phyloP scores from a whole-genome alignment of 1,140 invertebrate species.

The Danaus melanippus region DNA sequence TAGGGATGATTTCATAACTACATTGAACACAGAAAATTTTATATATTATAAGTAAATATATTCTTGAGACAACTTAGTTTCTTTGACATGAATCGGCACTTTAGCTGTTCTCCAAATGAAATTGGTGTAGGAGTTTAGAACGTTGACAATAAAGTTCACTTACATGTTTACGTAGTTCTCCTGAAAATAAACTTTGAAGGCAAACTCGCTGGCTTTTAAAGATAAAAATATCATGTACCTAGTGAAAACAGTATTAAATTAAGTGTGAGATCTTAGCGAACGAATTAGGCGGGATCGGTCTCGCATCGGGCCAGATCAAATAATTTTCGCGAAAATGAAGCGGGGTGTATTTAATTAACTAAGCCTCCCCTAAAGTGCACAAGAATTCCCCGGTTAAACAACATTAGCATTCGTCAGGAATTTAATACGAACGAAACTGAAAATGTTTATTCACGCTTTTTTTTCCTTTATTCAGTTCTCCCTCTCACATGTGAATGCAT shows the following conservation, averaged over 20 bases:
- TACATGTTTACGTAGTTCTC: conserved; percentile 46
- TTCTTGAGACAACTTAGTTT: conserved; percentile 19
- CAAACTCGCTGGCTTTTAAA: conserved; percentile 9
- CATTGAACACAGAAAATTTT: too few species aligned
- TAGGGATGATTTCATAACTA: too few species aligned
- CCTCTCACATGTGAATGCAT: conserved; percentile 34
- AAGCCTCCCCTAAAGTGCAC: conserved; percentile 59
- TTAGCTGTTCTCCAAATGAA: conserved; percentile 36
- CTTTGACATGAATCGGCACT: conserved; percentile 40
- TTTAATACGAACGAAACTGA: conserved; percentile 54
- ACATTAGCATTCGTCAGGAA: conserved; percentile 66
- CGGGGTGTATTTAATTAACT: conserved; percentile 66
- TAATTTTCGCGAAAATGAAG: conserved; percentile 65
- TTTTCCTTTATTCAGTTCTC: conserved; percentile 38
- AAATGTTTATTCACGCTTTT: conserved; percentile 62
- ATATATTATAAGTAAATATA: conserved; percentile 5
- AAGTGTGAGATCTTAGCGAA: conserved; percentile 39
- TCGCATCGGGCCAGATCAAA: conserved; percentile 57
- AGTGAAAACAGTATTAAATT: conserved; percentile 50
- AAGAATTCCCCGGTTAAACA: conserved; percentile 67
- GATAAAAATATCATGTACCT: conserved; percentile 12
- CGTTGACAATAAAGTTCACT: conserved; percentile 46
- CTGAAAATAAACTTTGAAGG: conserved; percentile 33
- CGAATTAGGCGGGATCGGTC: conserved; percentile 46
- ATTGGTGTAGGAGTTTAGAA: conserved; percentile 37